A percentile compares a stretch with the other conserved stretches of the same genome.
Evolutionary conservation across 2,113 vertebrate genomes (phyloP).

Genomic region (Cyanistes caeruleus): DNA sequence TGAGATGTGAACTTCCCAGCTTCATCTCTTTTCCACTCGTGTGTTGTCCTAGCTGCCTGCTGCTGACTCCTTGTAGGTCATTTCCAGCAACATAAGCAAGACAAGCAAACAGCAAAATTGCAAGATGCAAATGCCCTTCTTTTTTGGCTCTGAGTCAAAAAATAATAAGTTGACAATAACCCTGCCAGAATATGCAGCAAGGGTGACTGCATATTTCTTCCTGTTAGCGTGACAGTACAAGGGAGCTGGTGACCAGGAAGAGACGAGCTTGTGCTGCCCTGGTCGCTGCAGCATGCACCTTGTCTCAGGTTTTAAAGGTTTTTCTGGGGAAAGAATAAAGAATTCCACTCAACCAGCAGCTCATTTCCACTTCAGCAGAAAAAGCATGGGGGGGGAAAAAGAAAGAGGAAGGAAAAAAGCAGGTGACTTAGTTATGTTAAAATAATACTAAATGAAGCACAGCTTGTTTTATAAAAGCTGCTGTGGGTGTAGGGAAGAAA

Average conservation of each 20-base stretch:
- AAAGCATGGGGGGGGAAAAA: fast-evolving
- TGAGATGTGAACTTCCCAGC: constrained; percentile 20
- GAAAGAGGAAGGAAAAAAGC: not conserved
- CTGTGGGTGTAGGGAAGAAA: not conserved
- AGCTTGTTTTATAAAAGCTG: not conserved
- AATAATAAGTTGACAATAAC: constrained; percentile 63
- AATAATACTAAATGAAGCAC: not conserved
- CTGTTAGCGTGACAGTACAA: not conserved
- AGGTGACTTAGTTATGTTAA: not conserved
- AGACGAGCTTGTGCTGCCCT: not conserved
- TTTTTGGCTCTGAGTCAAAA: constrained; percentile 59
- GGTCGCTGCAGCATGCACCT: not conserved
- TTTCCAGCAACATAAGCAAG: constrained; percentile 58
- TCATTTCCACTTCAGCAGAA: not conserved
- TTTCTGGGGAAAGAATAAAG: constrained; percentile 22
- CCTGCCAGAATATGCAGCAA: constrained; percentile 59
- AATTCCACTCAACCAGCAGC: not conserved
- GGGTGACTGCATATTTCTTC: constrained; percentile 54
- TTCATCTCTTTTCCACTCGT: constrained; percentile 5
- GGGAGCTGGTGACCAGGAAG: not conserved
- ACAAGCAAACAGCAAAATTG: constrained; percentile 63
- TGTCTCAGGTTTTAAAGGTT: not conserved
- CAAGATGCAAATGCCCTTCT: constrained; percentile 68
- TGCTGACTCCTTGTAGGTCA: constrained; percentile 57
- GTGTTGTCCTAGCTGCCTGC: constrained; percentile 23